A percentile compares a stretch with the other conserved stretches of the same genome.
Evolutionary conservation across 1,140 invertebrate genomes (phyloP).

Genomic region (Cydia splendana): DNA sequence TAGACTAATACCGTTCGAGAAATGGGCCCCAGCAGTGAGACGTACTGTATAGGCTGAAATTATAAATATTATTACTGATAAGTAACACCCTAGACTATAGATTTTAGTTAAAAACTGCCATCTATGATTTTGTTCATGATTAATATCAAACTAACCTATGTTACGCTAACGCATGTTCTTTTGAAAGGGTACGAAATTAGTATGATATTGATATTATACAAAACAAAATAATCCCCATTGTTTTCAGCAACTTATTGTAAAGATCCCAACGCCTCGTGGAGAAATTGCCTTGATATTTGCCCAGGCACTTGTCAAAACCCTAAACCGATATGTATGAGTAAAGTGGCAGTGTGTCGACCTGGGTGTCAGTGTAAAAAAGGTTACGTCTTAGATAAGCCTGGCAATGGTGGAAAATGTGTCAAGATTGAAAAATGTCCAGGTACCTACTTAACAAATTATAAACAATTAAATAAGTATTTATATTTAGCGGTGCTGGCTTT

Average conservation of each 20-base stretch:
- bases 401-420: background rate
- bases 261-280: slow-evolving; percentile 11
- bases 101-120: too few species aligned
- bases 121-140: background rate
- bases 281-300: background rate
- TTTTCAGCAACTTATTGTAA: slow-evolving; percentile 7
- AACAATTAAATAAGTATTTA: too few species aligned
- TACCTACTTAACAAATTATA: background rate
- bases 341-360: background rate
- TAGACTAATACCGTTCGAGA: too few species aligned
- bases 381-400: slow-evolving; percentile 1
- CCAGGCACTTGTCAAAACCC: slow-evolving; percentile 8
- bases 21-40: too few species aligned
- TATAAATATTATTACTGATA: too few species aligned
- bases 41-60: too few species aligned
- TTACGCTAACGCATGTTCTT: too few species aligned
- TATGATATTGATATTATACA: too few species aligned
- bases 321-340: background rate
- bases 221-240: background rate
- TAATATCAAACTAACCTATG: too few species aligned
- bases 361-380: background rate
- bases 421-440: background rate
- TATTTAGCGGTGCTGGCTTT: too few species aligned
- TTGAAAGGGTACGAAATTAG: too few species aligned
- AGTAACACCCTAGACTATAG: too few species aligned